phyloP scores from a whole-genome alignment of 2,888 invertebrate species.

The Brassicogethes aeneus region DNA sequence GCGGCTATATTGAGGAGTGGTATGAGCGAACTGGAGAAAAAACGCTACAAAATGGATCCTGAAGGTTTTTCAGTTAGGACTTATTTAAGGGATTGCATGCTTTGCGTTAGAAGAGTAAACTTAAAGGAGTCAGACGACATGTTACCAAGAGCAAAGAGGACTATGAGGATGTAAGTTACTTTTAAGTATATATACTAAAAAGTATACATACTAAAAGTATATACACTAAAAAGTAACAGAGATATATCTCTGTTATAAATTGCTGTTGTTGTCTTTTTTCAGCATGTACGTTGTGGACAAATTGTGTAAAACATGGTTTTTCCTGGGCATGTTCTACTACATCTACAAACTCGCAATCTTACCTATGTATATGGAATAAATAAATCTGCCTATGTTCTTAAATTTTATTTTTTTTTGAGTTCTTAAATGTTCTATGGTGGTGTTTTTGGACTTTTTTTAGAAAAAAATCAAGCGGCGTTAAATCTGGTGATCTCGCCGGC shows the following conservation, averaged over 20 bases:
- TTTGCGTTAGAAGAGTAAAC: slow-evolving; percentile 68
- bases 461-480: no score
- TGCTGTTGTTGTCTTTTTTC: slow-evolving; percentile 36
- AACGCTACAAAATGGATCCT: slow-evolving; percentile 60
- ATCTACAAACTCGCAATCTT: no score
- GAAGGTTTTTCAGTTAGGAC: slow-evolving; percentile 62
- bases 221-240: neutral
- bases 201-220: neutral
- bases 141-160: slow-evolving; percentile 67
- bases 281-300: slow-evolving; percentile 86
- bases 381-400: no score
- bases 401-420: no score
- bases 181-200: neutral
- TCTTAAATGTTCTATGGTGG: no score
- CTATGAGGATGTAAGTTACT: slow-evolving; percentile 70
- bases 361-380: no score
- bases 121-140: slow-evolving; percentile 75
- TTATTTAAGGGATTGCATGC: slow-evolving; percentile 75
- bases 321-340: slow-evolving; percentile 53
- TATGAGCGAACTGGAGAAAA: slow-evolving; percentile 56
- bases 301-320: slow-evolving; percentile 59
- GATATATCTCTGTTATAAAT: no score
- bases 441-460: no score
- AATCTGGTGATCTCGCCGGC: no score
- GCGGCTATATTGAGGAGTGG: slow-evolving; percentile 45